A percentile compares a stretch with the other conserved stretches of the same genome.
Conservation (phyloP, 2,113 vertebrate species). For the Larimichthys polyactis region DNA sequence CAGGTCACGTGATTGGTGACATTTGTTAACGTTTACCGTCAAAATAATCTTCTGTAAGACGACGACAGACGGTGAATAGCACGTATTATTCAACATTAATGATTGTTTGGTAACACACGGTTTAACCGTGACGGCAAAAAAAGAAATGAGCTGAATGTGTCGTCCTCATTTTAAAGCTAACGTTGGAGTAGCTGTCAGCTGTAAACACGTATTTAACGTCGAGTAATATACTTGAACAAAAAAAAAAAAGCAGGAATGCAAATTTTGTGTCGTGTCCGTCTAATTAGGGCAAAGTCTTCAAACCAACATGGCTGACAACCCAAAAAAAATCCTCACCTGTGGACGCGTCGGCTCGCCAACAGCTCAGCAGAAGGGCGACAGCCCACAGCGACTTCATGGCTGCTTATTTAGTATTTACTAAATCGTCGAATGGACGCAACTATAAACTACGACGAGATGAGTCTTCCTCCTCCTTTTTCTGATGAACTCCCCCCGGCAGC, state of each 20-base stretch:
- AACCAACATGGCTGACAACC: slow-evolving; percentile 77
- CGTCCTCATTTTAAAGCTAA: not conserved
- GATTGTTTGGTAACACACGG: not conserved
- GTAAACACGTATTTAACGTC: rapidly evolving
- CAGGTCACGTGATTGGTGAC: not conserved
- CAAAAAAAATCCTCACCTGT: slow-evolving; percentile 80
- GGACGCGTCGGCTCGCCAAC: slow-evolving; percentile 69
- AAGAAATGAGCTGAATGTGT: slow-evolving; percentile 29
- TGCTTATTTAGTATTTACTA: not conserved
- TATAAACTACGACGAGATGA: no score
- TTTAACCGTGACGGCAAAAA: not conserved
- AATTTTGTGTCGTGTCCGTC: not conserved
- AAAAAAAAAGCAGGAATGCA: no score
- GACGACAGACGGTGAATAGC: no score
- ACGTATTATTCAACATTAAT: no score
- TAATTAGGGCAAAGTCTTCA: slow-evolving; percentile 57
- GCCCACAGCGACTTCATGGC: slow-evolving; percentile 79
- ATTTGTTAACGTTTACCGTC: not conserved
- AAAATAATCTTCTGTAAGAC: rapidly evolving
- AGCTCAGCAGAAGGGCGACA: slow-evolving; percentile 75
- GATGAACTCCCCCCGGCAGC: not conserved
- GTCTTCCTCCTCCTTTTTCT: not conserved
- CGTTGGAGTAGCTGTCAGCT: not conserved
- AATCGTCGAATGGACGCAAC: slow-evolving; percentile 6
- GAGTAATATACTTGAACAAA: not conserved